Base-by-base conservation (phyloP, 2,797 vertebrate genomes). In the Pteronotus mesoamericanus region DNA sequence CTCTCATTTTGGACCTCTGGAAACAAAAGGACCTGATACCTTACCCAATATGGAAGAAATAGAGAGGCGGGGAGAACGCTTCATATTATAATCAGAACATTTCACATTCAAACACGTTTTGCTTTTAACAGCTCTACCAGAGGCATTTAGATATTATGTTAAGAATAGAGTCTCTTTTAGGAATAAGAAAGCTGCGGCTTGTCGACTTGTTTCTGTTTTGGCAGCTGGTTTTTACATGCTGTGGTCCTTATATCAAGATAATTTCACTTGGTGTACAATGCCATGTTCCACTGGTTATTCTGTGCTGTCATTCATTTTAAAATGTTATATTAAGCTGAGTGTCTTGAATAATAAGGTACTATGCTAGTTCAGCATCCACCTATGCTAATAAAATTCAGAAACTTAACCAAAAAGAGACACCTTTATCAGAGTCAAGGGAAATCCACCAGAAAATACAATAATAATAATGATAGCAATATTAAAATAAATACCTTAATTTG, bases 1-100 rank as follows among this genome's bases (percentile, higher is more conserved):
- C 82, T 94, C 95, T 96, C 94, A 15, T 89, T 97, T 98, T 96
- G 84, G 97, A 96, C 59, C 77, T 97, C 96, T 80, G 59, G 97
- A 98, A 98, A 98, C 97, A 98, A 98, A 97, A 98, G 97, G 18
- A 84, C 84, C 0, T 19, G 87, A 91, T 21, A 11, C 0, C 3
- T 11, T 32, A 85, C 95, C 96, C 59, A 94, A 77, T 11, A 91
- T 59, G 1, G 0, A 90, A 93, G 16, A 74, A 90, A 95, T 22
- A 71, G 66, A 94, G 59, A 95, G 89, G 61, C 83, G 64, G 84
- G 57, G 92, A 77, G 89, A 72, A 64, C 71, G 92, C 83, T 94
- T 94, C 0, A 5, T 6, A 83, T 42, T 97, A 95, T 42, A 29
- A 89, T 95, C 79, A 69, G 96, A 97, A 59, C 1, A 96, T 90